phyloP scores from a whole-genome alignment of 2,888 invertebrate species.

The Mythimna lalbum region DNA sequence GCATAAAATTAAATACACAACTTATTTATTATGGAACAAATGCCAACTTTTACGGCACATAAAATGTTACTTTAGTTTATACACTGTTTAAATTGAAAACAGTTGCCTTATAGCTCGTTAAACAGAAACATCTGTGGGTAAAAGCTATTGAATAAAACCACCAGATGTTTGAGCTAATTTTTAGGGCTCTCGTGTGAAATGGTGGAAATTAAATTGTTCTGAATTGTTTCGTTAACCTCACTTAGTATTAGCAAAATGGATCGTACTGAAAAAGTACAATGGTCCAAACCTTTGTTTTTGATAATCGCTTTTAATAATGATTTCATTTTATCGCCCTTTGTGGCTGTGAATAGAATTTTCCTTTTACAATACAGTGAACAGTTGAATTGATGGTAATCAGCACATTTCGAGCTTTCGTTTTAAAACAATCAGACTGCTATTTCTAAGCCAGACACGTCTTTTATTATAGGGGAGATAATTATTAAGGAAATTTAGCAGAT shows the following conservation, averaged over 20 bases:
- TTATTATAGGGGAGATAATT: too few relatives aligned
- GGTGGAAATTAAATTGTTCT: conserved; percentile 39
- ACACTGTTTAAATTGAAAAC: conserved; percentile 67
- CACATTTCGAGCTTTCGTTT: neutral
- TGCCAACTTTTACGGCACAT: conserved; percentile 62
- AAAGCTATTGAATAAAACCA: conserved; percentile 62
- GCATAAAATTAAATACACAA: conserved; percentile 58
- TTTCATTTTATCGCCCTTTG: conserved; percentile 40
- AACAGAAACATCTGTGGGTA: conserved; percentile 52
- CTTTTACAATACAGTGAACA: neutral
- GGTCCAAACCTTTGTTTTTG: conserved; percentile 33
- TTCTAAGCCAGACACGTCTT: too few relatives aligned
- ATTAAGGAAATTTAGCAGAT: too few relatives aligned
- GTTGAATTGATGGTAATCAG: neutral
- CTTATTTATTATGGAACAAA: conserved; percentile 60
- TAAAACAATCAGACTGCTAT: too few relatives aligned
- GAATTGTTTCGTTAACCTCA: conserved; percentile 41
- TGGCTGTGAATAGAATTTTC: conserved; percentile 17
- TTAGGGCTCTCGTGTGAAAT: conserved; percentile 42
- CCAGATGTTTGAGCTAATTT: conserved; percentile 54
- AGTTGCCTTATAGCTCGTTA: conserved; percentile 60
- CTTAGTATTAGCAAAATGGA: conserved; percentile 54
- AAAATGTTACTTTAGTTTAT: conserved; percentile 64
- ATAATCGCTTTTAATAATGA: conserved; percentile 41
- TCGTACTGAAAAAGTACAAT: conserved; percentile 30